These are phyloP conservation scores for Camponotus floridanus DNA, from an alignment of 1,140 invertebrate genomes.

Conservation along the genomic window DNA sequence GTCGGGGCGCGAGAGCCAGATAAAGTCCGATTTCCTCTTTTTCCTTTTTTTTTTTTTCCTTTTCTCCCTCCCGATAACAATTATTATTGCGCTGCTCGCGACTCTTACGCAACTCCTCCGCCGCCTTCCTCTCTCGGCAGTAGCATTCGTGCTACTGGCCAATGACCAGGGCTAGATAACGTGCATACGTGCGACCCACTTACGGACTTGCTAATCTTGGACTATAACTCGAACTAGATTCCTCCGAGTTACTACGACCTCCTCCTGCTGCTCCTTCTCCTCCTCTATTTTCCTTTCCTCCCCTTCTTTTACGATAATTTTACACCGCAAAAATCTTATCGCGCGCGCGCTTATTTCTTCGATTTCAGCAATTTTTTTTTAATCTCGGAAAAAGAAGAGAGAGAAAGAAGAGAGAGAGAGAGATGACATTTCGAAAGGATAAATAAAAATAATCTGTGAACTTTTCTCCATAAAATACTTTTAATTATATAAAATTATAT, in stretches of 20 bases:
- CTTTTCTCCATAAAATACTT: too few species aligned
- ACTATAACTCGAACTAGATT: slow-evolving; percentile 70
- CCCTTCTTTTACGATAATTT: neutral
- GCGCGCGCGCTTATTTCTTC: neutral
- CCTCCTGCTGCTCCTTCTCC: neutral
- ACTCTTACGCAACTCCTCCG: slow-evolving; percentile 65
- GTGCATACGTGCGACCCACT: slow-evolving; percentile 67
- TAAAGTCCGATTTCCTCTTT: neutral
- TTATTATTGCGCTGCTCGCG: slow-evolving; percentile 58
- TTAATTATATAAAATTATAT: too few species aligned
- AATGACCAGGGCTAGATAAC: slow-evolving; percentile 74
- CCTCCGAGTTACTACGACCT: slow-evolving; percentile 26
- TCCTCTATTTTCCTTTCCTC: neutral
- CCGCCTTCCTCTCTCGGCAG: slow-evolving; percentile 53
- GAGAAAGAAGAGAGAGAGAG: neutral
- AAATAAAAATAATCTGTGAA: too few species aligned
- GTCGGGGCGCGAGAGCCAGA: too few species aligned
- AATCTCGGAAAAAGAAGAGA: neutral
- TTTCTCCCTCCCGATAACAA: slow-evolving; percentile 23
- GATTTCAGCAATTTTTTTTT: neutral
- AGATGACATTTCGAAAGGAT: neutral
- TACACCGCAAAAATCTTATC: neutral
- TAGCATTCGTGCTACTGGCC: slow-evolving; percentile 62
- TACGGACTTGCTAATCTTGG: slow-evolving; percentile 70
- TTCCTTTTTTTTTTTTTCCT: neutral